Evolutionary conservation across 2,797 vertebrate genomes (phyloP), one percentile per base, ranked within the genome.

Genomic region (Hydrocynus forskahlii): DNA sequence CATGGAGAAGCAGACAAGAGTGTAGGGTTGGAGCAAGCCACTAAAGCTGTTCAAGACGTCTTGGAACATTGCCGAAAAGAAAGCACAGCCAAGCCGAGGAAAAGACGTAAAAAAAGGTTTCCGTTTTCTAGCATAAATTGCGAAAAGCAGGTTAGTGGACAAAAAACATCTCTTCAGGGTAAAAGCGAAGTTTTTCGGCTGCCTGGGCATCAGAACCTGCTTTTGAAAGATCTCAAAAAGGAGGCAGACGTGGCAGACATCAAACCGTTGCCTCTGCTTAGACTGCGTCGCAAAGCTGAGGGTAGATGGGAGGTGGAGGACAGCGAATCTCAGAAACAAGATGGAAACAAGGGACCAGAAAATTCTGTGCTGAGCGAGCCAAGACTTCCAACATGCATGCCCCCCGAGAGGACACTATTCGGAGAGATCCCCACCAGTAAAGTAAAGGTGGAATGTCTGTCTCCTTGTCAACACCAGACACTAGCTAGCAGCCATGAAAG

Each of bases 231-330:
- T 50, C 69, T 80, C 45, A 83, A 88, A 81, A 21, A 83, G 7
- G 86, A 89, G 71, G 54, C 19, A 1, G 85, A 83, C 57, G 85
- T 86, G 13, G 55, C 52, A 23, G 87, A 85, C 43, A 89, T 89
- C 16, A 35, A 89, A 73, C 83, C 88, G 0, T 81, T 95, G 45
- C 93, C 94, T 2, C 85, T 92, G 43, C 88, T 95, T 19, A 92
- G 90, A 77, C 85, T 95, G 10, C 90, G 93, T n/a, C 91, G 94
- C 75, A 93, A 90, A 86, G 57, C 69, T 0, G 90, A 95, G 70
- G 93, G 93, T 62, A 92, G 92, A 25, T 95, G 94, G 95, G 93
- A 93, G 69, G 93, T 95, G 82, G 92, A 94, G 8, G 87, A 85
- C 70, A 86, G 87, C 54, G 78, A 90, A 68, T 83, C 84, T n/a